These are phyloP conservation scores for Cranoglanis bouderius DNA, from an alignment of 2,113 vertebrate genomes.

Conservation along the genomic window DNA sequence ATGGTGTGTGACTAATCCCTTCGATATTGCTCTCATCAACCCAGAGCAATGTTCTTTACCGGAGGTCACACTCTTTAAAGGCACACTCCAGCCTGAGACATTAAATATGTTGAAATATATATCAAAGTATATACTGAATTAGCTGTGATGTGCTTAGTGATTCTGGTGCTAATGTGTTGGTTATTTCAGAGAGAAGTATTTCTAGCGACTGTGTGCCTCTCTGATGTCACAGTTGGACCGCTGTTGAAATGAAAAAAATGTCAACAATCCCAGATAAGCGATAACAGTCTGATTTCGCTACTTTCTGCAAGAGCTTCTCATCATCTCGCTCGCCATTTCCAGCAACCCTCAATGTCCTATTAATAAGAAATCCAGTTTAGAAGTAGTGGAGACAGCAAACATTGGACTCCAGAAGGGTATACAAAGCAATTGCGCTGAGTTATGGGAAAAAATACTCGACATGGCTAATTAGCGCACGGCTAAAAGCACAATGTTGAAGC, in stretches of 20 bases:
- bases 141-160: neutral
- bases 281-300: neutral
- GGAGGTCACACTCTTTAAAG: neutral
- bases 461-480: neutral
- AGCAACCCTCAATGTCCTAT: neutral
- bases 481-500: neutral
- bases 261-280: neutral
- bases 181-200: neutral
- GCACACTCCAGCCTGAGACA: neutral
- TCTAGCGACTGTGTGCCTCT: neutral
- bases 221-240: neutral
- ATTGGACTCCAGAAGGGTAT: neutral
- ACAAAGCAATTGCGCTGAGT: neutral
- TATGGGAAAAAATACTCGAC: neutral
- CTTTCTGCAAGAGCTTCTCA: no score
- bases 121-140: neutral
- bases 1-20: conserved; percentile 20
- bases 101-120: neutral
- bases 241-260: neutral
- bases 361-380: neutral
- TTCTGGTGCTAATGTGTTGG: neutral
- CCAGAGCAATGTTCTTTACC: neutral
- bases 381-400: neutral
- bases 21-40: neutral
- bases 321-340: neutral